Evolutionary conservation across 2,888 invertebrate genomes (phyloP).

Genomic region (Pheosia gnoma): DNA sequence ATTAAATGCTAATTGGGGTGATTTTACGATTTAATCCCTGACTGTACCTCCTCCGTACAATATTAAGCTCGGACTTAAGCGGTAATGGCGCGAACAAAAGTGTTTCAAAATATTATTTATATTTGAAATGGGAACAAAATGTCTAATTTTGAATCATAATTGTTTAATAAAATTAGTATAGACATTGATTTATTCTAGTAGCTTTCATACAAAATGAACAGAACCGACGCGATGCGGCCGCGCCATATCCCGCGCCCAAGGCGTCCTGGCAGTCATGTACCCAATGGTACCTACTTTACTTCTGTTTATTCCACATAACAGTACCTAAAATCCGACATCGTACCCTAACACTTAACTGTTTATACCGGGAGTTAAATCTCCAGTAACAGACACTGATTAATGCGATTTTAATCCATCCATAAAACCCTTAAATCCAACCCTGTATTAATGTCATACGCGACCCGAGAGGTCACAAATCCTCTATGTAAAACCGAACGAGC

Average conservation of each 20-base stretch:
- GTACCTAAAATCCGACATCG: slow-evolving; percentile 68
- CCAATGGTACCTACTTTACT: background rate
- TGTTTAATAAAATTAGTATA: no score
- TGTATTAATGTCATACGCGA: slow-evolving; percentile 80
- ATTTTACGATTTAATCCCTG: slow-evolving; percentile 70
- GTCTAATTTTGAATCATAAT: no score
- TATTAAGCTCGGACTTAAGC: slow-evolving; percentile 55
- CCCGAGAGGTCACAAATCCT: slow-evolving; percentile 75
- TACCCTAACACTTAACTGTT: slow-evolving; percentile 84
- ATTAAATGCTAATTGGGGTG: slow-evolving; percentile 77
- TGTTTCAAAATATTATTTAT: slow-evolving; percentile 19
- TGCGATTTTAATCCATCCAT: slow-evolving; percentile 87
- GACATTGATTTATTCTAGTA: background rate
- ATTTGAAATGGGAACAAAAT: background rate
- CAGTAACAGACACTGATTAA: slow-evolving; percentile 87
- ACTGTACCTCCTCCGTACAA: slow-evolving; percentile 58
- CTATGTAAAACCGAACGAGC: slow-evolving; percentile 44
- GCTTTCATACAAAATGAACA: background rate
- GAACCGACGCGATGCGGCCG: background rate
- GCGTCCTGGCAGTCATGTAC: no score
- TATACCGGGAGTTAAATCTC: slow-evolving; percentile 81
- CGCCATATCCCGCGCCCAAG: no score
- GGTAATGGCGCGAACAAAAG: slow-evolving; percentile 54
- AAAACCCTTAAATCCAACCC: slow-evolving; percentile 85
- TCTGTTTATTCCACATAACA: slow-evolving; percentile 31